Base-by-base conservation (phyloP, 2,888 invertebrate species). In the Nymphalis c-album region DNA sequence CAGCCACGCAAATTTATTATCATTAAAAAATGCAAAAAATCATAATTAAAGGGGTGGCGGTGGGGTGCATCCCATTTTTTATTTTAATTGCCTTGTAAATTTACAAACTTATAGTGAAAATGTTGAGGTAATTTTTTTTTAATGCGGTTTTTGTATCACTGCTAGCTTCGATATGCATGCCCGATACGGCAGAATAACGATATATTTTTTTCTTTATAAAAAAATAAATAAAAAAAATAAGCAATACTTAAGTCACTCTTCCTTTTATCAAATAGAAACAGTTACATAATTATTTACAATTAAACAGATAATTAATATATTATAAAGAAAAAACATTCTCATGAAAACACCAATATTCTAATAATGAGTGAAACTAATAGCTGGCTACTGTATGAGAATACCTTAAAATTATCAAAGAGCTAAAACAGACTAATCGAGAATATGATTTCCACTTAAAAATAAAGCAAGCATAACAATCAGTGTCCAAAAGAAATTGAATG, bases 31-130 rank as follows among this genome's bases (percentile, higher is more conserved):
- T 85, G 88, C 85, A 88, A 88, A 91, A 90, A 90, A 90, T 84
- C 85, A 88, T 91, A 89, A 91, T 91, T 86, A 90, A 90, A 88
- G 86, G 88, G 91, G 89, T 85, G 89, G 85, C 74, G 78, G 79
- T 71, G 85, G 80, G 87, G 83, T 85, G 88, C 84, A 84, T 84
- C 85, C 85, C 89, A 89, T 90, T 90, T 90, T 91, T 90, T 89
- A 91, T 86, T 88, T 89, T 90, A 91, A 90, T 91, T 90, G 90
- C 86, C 89, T 87, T 90, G 90, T 91, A 89, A 90, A 91, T 91
- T 89, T 86, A 85, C 82, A 86, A 89, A 91, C 86, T 88, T 91
- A 85, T 88, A 88, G 87, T 86, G 83, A 83, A 83, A 85, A 84
- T 80, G 82, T 79, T 79, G 82, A 76, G 79, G 78, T 77, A 73